These are phyloP conservation scores for Spea bombifrons DNA, from an alignment of 2,113 vertebrate genomes.

Conservation along the genomic window DNA sequence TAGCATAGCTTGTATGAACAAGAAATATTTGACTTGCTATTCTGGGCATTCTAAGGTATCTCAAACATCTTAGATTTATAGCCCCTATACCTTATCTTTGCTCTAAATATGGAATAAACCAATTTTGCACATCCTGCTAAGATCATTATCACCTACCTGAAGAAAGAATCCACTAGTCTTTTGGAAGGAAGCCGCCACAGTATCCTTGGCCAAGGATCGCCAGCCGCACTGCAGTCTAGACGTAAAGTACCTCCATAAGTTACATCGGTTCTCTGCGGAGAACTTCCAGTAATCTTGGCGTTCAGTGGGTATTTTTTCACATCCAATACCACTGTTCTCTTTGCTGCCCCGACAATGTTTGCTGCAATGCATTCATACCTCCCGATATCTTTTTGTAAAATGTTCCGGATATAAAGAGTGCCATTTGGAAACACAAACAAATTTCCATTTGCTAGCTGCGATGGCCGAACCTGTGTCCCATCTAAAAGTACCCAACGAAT, in stretches of 20 bases:
- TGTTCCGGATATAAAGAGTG: conserved; percentile 73
- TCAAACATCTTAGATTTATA: too few species aligned
- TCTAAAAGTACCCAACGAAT: conserved; percentile 78
- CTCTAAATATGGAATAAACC: too few species aligned
- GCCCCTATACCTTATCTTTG: too few species aligned
- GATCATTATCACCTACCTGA: conserved; percentile 68
- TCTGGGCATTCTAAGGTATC: too few species aligned
- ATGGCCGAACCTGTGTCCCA: conserved; percentile 70
- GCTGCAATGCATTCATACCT: conserved; percentile 79
- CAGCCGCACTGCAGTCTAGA: conserved; percentile 80
- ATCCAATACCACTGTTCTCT: conserved; percentile 64
- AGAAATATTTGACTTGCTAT: too few species aligned
- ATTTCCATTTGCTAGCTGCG: conserved; percentile 73
- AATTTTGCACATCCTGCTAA: too few species aligned
- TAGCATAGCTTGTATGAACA: too few species aligned
- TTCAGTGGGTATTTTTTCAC: conserved; percentile 65
- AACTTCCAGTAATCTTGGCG: conserved; percentile 74
- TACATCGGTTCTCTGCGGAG: conserved; percentile 74
- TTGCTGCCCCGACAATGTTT: conserved; percentile 72
- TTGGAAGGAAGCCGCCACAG: conserved; percentile 87
- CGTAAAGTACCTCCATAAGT: conserved; percentile 71
- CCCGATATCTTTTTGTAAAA: conserved; percentile 67
- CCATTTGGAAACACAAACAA: conserved; percentile 84
- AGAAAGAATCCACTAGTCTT: conserved; percentile 78
- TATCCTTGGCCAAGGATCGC: conserved; percentile 81